Evolutionary conservation across 2,113 vertebrate species (phyloP).

Genomic region (Gambusia affinis): DNA sequence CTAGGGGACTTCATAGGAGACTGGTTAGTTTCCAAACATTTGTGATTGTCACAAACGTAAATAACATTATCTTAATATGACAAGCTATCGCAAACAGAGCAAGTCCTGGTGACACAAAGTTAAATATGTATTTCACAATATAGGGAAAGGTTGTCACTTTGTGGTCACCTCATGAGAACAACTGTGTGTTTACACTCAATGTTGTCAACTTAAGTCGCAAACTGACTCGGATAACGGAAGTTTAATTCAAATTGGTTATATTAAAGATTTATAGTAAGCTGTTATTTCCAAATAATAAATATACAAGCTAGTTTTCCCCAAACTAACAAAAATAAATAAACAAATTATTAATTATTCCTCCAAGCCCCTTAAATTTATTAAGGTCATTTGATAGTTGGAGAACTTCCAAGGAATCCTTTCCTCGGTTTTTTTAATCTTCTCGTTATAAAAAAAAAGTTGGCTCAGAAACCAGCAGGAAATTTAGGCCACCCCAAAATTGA

Average conservation of each 20-base stretch:
- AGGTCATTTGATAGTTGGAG: slow-evolving; percentile 12
- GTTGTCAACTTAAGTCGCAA: neutral
- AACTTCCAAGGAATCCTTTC: neutral
- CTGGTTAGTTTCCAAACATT: neutral
- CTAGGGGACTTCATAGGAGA: too few relatives aligned
- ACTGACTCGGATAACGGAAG: neutral
- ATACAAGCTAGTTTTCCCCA: too few relatives aligned
- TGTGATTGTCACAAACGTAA: neutral
- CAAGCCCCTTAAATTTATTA: neutral
- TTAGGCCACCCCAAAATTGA: slow-evolving; percentile 26
- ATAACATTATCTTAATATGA: neutral
- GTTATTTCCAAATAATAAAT: too few relatives aligned
- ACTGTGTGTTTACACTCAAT: neutral
- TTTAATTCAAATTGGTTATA: neutral
- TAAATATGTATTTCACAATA: neutral
- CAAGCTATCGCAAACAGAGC: neutral
- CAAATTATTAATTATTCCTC: neutral
- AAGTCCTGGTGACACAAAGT: neutral
- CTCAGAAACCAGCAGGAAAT: slow-evolving; percentile 39
- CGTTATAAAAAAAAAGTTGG: slow-evolving; percentile 34
- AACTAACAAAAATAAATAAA: too few relatives aligned
- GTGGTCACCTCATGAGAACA: neutral
- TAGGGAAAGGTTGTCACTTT: neutral
- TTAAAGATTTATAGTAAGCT: neutral
- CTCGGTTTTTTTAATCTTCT: neutral